These are phyloP conservation scores for Enteromius mattozi DNA, from an alignment of 2,797 vertebrate species.

Conservation along the genomic window DNA sequence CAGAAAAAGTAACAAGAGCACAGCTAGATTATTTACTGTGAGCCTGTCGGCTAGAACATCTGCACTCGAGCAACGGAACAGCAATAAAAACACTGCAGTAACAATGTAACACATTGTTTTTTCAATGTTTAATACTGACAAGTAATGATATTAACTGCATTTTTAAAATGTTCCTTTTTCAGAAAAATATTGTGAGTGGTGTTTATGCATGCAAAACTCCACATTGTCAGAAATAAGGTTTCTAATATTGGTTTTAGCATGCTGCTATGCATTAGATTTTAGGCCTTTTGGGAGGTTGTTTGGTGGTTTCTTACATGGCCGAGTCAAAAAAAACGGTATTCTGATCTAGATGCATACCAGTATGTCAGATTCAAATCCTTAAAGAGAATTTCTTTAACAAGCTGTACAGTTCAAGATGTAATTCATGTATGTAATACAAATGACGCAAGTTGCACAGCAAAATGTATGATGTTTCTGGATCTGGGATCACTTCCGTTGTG, in stretches of 20 bases:
- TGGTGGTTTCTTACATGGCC: not conserved
- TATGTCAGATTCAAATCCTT: not conserved
- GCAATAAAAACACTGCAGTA: not conserved
- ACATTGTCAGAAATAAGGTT: not conserved
- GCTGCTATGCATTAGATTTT: not conserved
- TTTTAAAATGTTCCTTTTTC: not conserved
- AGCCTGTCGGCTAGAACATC: not conserved
- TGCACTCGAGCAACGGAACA: not conserved
- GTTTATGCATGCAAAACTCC: not conserved
- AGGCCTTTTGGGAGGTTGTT: not conserved
- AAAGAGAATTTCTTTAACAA: not conserved
- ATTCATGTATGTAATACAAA: not conserved
- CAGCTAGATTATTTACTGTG: slow-evolving; percentile 11
- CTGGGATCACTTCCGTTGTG: no score
- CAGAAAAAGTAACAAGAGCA: slow-evolving; percentile 12
- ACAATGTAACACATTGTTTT: not conserved
- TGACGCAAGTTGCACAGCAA: not conserved
- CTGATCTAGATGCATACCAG: not conserved
- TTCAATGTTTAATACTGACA: not conserved
- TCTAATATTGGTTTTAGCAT: not conserved
- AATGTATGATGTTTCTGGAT: not conserved
- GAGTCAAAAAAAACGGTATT: not conserved
- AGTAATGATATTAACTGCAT: not conserved
- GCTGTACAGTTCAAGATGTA: not conserved
- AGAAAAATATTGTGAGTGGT: not conserved